These are phyloP conservation scores for Limnothrissa miodon DNA, from an alignment of 2,113 vertebrate genomes.

Conservation along the genomic window DNA sequence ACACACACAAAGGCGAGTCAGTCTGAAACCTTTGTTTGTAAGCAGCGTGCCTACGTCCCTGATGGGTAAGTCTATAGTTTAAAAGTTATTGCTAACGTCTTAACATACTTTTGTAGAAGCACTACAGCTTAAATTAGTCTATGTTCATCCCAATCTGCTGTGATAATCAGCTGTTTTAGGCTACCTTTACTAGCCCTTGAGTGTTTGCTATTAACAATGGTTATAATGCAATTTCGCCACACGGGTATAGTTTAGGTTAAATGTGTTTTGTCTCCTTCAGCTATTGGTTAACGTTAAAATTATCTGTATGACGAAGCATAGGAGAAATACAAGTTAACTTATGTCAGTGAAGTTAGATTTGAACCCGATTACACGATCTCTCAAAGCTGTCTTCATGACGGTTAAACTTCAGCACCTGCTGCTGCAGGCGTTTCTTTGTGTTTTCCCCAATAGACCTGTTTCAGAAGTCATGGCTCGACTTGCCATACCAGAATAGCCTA, in stretches of 20 bases:
- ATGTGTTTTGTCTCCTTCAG: neutral
- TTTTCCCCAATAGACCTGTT: neutral
- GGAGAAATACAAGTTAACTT: no score
- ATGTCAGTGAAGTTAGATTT: neutral
- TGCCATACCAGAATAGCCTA: neutral
- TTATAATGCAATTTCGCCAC: neutral
- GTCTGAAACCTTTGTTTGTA: neutral
- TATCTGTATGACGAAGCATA: neutral
- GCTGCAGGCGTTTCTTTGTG: slow-evolving; percentile 15
- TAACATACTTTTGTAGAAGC: neutral
- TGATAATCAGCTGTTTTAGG: neutral
- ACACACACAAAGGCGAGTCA: slow-evolving; percentile 5
- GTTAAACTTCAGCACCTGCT: slow-evolving; percentile 15
- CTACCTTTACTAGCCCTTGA: neutral
- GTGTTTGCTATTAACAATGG: neutral
- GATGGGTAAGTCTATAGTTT: slow-evolving; percentile 5
- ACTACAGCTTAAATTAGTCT: neutral
- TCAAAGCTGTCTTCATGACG: neutral
- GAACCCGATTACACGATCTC: neutral
- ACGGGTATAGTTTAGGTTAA: neutral
- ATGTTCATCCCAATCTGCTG: neutral
- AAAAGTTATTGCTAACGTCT: neutral
- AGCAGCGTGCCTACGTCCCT: neutral
- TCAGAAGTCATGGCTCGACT: neutral
- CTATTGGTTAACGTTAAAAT: no score